Base-by-base conservation (phyloP, 2,113 vertebrate genomes). In the Chaetodon trifascialis region DNA sequence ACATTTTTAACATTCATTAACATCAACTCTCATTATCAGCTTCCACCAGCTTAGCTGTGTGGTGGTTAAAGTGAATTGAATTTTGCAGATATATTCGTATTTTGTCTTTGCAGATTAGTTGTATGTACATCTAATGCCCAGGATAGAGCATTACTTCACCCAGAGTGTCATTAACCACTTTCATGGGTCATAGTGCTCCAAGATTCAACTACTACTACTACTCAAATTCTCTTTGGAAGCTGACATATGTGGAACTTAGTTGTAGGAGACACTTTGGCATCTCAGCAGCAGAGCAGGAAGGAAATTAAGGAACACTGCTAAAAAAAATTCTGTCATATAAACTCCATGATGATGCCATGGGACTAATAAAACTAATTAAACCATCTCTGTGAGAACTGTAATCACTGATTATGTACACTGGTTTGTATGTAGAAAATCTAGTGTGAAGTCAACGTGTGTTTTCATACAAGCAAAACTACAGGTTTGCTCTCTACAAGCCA, bases 331-430 rank as follows among this genome's bases (percentile, higher is more conserved):
- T 12, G 30, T 51, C n/a, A 42, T 40, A 19, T 72, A 23, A 64
- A 63, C n/a, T 46, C 14, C 44, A 34, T 16, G 8, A 11, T 49
- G 21, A 52, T 58, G 42, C 49, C 51, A 56, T 87, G 88, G 90
- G 72, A 89, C 54, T 25, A 85, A 72, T 59, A 21, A 38, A 76
- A 68, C 30, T 60, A n/a, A n/a, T 73, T 59, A 64, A 34, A 58
- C 60, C 21, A 23, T 58, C 14, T 58, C 14, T 55, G 30, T 73
- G 36, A 58, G 25, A 64, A 47, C 6, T 25, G 5, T 58, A 34
- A 74, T 51, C 7, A 38, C 19, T 46, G 12, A 75, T 64, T n/a
- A 54, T 46, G 19, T 30, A 12, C 40, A 44, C 11, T 23, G 10
- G 38, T 74, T 46, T 47, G 38, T n/a, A 69, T 64, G 51, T 19